Base-by-base conservation (phyloP, 2,113 vertebrate species). In the Diglossa brunneiventris region DNA sequence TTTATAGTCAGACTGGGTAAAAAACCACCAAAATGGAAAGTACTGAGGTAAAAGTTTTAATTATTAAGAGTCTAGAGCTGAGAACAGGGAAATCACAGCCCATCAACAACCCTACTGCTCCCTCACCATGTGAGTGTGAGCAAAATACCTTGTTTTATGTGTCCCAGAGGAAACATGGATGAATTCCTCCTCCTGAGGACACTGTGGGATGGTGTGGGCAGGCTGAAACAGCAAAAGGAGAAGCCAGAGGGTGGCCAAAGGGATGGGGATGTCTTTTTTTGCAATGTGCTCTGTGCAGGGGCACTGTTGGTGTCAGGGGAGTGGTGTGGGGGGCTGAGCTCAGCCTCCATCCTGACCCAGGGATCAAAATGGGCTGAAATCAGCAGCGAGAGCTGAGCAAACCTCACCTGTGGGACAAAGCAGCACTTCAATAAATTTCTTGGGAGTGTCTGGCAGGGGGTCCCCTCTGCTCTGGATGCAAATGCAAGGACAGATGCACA, bases 1-100 rank as follows among this genome's bases (percentile, higher is more conserved):
- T 41, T 91, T 85, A 33, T 41, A 39, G 46, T 46, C 31, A 76
- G 37, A 4, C 69, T 42, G 33, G 16, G 21, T 62, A 23, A 70
- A 88, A 90, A 88, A 73, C 4, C 67, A 83, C 59, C 82, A 58
- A 52, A 87, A 86, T 80, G 72, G 79, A 90, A 94, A 80, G 59
- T 76, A 92, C 33, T 15, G 79, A 77, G 76, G 79, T 81, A 67
- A 92, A 95, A 95, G 75, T 70, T 83, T 90, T 70, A 85, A 95
- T 96, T 50, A 73, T 88, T 90, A 86, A 94, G 85, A 74, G 15
- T 64, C 31, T 42, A 46, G 62, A 83, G 49, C 67, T 46, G 55
- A 85, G 90, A 83, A 80, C 0, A 1, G 47, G 37, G 59, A 92
- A 93, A 88, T 44, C 41, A 44, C 24, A 68, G 46, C 47, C 62